Evolutionary conservation across 1,140 invertebrate genomes (phyloP), one percentile per base, ranked within the genome.

Genomic region (Drosophila teissieri): DNA sequence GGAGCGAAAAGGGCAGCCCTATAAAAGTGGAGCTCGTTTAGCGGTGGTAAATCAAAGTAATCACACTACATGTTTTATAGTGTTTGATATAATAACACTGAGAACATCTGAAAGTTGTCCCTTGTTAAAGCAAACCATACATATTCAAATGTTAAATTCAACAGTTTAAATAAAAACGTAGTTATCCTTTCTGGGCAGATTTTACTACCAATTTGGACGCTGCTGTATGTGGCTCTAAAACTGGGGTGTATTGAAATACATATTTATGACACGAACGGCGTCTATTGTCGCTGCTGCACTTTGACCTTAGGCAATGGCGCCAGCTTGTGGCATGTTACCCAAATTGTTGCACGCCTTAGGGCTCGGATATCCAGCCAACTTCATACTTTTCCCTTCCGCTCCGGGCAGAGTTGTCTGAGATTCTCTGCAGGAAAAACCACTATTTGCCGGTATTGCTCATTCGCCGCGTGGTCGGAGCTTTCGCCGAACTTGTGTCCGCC

Each of bases 241-340:
- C 19, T 5, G 40, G 36, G 52, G 17, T 42, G 15, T 2, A 19
- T 15, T 4, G 14, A 15, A 31, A 19, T 58, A 63, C 37, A 57
- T 57, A 70, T 72, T 72, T 72, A 70, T 70, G 67, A 70, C 64
- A 70, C 49, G 67, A 49, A 49, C 27, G 44, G 49, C 44, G 44
- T 34, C 14, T 55, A n/a, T 36, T 57, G 51, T 48, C 48, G 52
- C 37, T 68, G 54, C 36, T 78, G 74, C 74, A 78, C 74, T 78
- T 61, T 78, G 74, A 78, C 74, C 74, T 78, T 78, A 69, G 52
- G 39, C 74, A 69, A 61, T 55, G 73, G 64, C 75, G 63, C 63
- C 74, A 69, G 36, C 31, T 55, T 68, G 64, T 60, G 73, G 36
- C 64, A 70, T 27, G 48, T 31, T 22, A 42, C 36, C 48, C 48